Evolutionary conservation across 2,888 invertebrate genomes (phyloP), one percentile per base, ranked within the genome.

Genomic region (Thymelicus acteon): DNA sequence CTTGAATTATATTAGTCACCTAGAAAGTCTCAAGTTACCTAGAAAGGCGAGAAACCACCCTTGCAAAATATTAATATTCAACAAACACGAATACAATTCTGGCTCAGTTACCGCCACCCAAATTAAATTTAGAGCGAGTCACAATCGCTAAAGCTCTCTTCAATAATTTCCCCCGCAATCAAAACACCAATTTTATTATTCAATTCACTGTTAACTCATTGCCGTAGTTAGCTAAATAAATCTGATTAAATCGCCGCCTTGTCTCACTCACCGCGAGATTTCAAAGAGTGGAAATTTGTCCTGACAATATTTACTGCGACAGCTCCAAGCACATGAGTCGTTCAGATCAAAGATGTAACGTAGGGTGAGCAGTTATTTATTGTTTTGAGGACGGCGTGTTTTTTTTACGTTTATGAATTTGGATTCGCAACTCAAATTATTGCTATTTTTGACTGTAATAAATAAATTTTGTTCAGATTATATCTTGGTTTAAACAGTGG

Each of bases 271-370:
- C 69, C 82, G 80, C 76, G 82, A 82, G 83, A 91, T 92, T 89
- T 91, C 90, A 91, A 90, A 90, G 88, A 87, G 82, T 87, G 83
- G 85, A 89, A 91, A 92, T 92, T 92, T 92, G 92, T 92, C 92
- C 80, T 82, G 89, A 90, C 91, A 87, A 86, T 85, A 92, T 92
- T 92, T 92, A 92, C 82, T 85, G 83, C 77, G 88, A 85, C 88
- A 84, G 80, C 74, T 74, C 76, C 76, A 69, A 74, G 82, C 79
- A 81, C 82, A 80, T 77, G 84, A 82, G 80, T 76, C 79, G 78
- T 77, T 52, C 75, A 80, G 77, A 77, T 82, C 80, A 80, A 79
- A 80, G 80, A 73, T 69, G 72, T 31, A 61, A 48, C 19, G 60
- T 72, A 70, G 52, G 63, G 69, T 63, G 39, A 8, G 19, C 63